A percentile compares a stretch with the other conserved stretches of the same genome.
Conservation (phyloP, 2,797 vertebrate species). For the Channallabes apus region DNA sequence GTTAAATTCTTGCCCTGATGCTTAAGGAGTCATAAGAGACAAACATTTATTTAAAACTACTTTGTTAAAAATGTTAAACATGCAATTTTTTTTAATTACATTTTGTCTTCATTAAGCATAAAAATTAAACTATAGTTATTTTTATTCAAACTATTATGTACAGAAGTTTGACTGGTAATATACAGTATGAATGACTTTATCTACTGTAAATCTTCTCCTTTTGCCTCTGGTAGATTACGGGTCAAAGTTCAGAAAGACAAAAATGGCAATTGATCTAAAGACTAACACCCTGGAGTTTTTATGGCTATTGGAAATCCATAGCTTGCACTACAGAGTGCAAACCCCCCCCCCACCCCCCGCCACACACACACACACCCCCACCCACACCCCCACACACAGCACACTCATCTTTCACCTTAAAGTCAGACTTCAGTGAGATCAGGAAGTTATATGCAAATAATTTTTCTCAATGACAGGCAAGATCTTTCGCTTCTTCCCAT, state of each 20-base stretch:
- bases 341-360: background rate
- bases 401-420: background rate
- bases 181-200: background rate
- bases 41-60: background rate
- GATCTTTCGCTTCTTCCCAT: background rate
- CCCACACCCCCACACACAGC: constrained; percentile 7
- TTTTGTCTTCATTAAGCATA: background rate
- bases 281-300: constrained; percentile 20
- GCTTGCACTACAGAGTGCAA: background rate
- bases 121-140: background rate
- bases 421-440: too few relatives aligned
- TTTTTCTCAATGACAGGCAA: background rate
- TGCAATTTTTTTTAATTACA: background rate
- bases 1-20: background rate
- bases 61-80: background rate
- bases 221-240: background rate
- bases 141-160: background rate
- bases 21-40: background rate
- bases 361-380: background rate
- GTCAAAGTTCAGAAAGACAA: constrained; percentile 29
- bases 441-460: background rate
- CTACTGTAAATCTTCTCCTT: background rate
- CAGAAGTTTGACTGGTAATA: background rate
- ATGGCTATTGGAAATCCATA: constrained; percentile 45
- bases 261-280: constrained; percentile 16